Conservation (phyloP, 1,140 invertebrate genomes). For the Phthorimaea operculella region DNA sequence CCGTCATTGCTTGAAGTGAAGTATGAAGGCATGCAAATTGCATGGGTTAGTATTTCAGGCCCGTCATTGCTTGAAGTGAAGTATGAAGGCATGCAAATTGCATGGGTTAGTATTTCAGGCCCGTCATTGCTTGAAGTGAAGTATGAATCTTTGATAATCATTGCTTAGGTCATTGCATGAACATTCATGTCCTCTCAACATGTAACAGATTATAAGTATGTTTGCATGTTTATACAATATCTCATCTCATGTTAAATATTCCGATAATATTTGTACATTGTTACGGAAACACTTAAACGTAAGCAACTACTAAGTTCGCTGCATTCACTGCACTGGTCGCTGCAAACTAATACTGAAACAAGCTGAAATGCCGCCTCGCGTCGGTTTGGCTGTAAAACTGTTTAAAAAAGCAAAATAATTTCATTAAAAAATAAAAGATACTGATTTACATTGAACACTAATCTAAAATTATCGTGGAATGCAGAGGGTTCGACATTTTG, state of each 20-base stretch:
- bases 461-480: slow-evolving; percentile 1
- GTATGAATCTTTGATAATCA: too few species aligned
- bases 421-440: background rate
- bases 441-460: slow-evolving; percentile 5
- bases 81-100: too few species aligned
- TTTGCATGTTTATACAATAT: too few species aligned
- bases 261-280: background rate
- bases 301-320: background rate
- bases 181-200: slow-evolving; percentile 3
- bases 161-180: too few species aligned
- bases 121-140: too few species aligned
- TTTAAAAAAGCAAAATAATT: slow-evolving; percentile 1
- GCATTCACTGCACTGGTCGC: too few species aligned
- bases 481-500: slow-evolving; percentile 3
- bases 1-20: too few species aligned
- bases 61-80: too few species aligned
- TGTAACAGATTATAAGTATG: background rate
- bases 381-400: background rate
- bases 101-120: too few species aligned
- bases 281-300: background rate
- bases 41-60: too few species aligned
- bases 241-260: background rate
- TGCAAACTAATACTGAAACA: slow-evolving; percentile 2
- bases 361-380: background rate
- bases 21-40: too few species aligned